phyloP scores from a whole-genome alignment of 2,797 vertebrate species.

The Enteromius afrohamiltoni region DNA sequence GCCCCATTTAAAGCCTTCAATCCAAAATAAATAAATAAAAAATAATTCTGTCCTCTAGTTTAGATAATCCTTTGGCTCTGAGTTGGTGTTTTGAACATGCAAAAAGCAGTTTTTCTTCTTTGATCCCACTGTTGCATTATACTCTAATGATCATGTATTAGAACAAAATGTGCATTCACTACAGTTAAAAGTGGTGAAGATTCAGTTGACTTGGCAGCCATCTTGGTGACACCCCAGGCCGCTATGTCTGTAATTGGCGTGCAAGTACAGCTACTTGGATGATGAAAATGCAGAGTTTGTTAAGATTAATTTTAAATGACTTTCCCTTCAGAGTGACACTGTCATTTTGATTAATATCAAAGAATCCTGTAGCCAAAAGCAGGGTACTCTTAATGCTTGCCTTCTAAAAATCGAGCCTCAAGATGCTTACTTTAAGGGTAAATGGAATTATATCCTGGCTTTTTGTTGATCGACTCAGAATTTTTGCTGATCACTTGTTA shows the following conservation, averaged over 20 bases:
- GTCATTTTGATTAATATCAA: neutral
- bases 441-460: neutral
- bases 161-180: neutral
- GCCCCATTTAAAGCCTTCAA: conserved; percentile 27
- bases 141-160: conserved; percentile 7
- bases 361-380: conserved; percentile 3
- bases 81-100: conserved; percentile 24
- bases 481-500: neutral
- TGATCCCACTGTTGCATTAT: conserved; percentile 9
- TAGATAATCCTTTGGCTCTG: conserved; percentile 34
- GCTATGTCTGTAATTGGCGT: neutral
- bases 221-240: neutral
- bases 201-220: conserved; percentile 14
- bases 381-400: neutral
- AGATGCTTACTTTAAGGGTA: conserved; percentile 1
- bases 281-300: neutral
- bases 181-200: neutral
- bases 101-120: neutral
- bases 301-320: neutral
- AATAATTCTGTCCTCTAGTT: conserved; percentile 23
- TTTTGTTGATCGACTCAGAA: neutral
- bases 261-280: neutral
- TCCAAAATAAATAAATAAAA: conserved; percentile 11
- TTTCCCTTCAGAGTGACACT: neutral
- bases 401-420: neutral